Percentiles rank a stretch among this genome's conserved stretches.
phyloP scores from a whole-genome alignment of 2,113 vertebrate genomes.

The Ailuropoda melanoleuca region DNA sequence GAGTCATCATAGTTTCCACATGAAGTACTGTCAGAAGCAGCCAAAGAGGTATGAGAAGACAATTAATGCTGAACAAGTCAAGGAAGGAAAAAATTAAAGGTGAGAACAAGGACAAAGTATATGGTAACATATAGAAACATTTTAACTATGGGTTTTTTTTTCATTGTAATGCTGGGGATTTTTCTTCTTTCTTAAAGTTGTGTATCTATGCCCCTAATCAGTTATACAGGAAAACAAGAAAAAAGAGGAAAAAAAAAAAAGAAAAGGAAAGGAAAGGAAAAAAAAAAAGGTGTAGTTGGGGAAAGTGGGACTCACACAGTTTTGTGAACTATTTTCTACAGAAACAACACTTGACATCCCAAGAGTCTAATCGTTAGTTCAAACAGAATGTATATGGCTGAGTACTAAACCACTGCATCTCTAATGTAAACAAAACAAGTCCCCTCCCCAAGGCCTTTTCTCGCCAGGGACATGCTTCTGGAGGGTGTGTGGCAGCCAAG shows the following conservation, averaged over 20 bases:
- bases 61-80: background rate
- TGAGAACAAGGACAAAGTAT: background rate
- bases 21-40: background rate
- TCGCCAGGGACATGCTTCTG: background rate
- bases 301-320: background rate
- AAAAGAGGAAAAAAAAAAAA: background rate
- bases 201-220: background rate
- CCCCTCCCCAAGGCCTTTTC: background rate
- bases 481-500: background rate
- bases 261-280: background rate
- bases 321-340: background rate
- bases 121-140: background rate
- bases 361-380: background rate
- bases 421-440: background rate
- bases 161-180: background rate
- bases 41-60: background rate
- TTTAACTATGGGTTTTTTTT: background rate
- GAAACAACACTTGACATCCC: background rate
- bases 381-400: background rate
- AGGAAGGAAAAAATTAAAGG: background rate
- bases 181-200: background rate
- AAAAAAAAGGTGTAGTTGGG: background rate
- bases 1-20: conserved; percentile 24
- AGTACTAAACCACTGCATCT: background rate
- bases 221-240: background rate